Conservation (phyloP, 2,888 invertebrate genomes). For the Lasioglossum marginatum region DNA sequence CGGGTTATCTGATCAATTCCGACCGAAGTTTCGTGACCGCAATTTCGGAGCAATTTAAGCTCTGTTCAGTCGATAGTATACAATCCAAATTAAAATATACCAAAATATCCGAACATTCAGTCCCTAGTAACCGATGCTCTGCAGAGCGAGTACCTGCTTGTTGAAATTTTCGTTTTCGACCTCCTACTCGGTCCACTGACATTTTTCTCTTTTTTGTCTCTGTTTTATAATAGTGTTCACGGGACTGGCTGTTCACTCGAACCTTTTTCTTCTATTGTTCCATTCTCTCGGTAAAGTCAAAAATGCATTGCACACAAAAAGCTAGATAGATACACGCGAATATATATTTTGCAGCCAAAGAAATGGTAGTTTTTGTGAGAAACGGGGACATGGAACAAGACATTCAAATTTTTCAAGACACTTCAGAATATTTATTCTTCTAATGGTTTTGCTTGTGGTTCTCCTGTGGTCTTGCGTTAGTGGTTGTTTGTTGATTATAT, state of each 20-base stretch:
- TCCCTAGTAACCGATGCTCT: conserved; percentile 37
- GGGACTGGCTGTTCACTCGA: not conserved
- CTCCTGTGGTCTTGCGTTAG: not conserved
- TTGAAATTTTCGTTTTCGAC: conserved; percentile 25
- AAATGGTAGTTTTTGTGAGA: conserved; percentile 48
- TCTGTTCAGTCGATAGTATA: conserved; percentile 36
- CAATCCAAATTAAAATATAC: conserved; percentile 55
- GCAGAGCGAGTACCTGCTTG: conserved; percentile 65
- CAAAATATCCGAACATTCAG: conserved; percentile 43
- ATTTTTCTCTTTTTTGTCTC: conserved; percentile 5
- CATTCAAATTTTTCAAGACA: not conserved
- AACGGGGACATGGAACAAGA: conserved; percentile 5
- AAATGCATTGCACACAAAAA: conserved; percentile 78
- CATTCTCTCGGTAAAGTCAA: conserved; percentile 72
- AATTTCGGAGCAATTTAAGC: conserved; percentile 42
- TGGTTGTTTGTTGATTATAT: not conserved
- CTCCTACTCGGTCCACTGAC: conserved; percentile 17
- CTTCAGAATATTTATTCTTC: not conserved
- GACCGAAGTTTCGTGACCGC: conserved; percentile 39
- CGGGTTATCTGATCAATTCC: conserved; percentile 54
- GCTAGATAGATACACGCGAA: conserved; percentile 78
- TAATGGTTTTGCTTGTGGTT: not conserved
- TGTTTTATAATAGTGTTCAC: not conserved
- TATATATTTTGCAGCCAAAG: conserved; percentile 64
- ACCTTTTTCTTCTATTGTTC: conserved; percentile 30